Conservation (phyloP, 2,797 vertebrate species). For the Crenichthys baileyi region DNA sequence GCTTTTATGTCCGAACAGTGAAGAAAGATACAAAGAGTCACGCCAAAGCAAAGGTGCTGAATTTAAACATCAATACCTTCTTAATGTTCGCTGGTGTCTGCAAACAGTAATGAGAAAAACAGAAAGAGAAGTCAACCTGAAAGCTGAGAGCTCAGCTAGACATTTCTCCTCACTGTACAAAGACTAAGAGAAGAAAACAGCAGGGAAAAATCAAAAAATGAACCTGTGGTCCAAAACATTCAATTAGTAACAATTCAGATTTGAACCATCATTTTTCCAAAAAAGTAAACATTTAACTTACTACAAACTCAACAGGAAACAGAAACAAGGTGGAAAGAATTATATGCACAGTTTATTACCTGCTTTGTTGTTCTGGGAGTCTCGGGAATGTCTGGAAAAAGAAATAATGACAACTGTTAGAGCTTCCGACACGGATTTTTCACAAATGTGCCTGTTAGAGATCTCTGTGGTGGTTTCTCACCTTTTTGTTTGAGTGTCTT, state of each 20-base stretch:
- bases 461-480: constrained; percentile 49
- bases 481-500: constrained; percentile 88
- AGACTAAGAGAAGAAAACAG: neutral
- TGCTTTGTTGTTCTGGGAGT: constrained; percentile 87
- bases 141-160: constrained; percentile 8
- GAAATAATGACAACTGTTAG: constrained; percentile 6
- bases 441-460: neutral
- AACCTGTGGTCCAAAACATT: too few species aligned
- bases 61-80: constrained; percentile 71
- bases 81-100: constrained; percentile 68
- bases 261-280: neutral
- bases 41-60: constrained; percentile 25
- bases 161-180: neutral
- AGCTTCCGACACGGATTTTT: neutral
- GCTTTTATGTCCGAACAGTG: constrained; percentile 22
- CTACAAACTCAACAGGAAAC: neutral
- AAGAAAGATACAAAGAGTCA: neutral
- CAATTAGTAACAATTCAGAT: neutral
- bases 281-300: neutral
- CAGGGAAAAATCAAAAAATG: constrained; percentile 1
- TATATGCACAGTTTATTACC: constrained; percentile 76
- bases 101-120: constrained; percentile 45
- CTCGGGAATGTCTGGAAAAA: constrained; percentile 85
- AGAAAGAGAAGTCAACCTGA: constrained; percentile 22
- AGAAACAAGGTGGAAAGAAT: neutral